These are phyloP conservation scores for Athetis lepigone DNA, from an alignment of 2,888 invertebrate species.

Conservation along the genomic window DNA sequence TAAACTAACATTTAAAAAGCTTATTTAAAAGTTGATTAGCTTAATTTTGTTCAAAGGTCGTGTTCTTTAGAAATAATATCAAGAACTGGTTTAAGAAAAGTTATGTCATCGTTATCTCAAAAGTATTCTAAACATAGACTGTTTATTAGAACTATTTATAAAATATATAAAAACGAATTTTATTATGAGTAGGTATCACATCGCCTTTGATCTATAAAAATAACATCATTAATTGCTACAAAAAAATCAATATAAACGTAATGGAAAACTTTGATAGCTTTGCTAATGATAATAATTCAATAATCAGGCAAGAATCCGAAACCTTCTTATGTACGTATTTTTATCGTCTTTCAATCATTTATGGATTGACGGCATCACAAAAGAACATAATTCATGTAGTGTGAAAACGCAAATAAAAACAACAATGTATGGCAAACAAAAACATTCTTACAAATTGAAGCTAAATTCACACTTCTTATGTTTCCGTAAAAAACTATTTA, in stretches of 20 bases:
- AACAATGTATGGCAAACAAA: constrained; percentile 19
- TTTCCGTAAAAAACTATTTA: constrained; percentile 35
- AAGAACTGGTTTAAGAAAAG: constrained; percentile 6
- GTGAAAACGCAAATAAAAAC: constrained; percentile 26
- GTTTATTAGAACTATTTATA: not conserved
- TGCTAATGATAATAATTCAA: constrained; percentile 13
- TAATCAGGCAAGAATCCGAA: constrained; percentile 29
- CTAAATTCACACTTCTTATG: constrained; percentile 33
- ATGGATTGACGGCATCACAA: constrained; percentile 12
- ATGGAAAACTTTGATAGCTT: constrained; percentile 24
- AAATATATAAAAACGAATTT: constrained; percentile 1
- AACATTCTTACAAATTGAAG: constrained; percentile 21
- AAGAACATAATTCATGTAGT: constrained; percentile 8
- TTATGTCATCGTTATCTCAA: not conserved
- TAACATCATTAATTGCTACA: not conserved
- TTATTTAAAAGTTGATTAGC: no score
- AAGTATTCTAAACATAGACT: not conserved
- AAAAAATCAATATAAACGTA: constrained; percentile 4
- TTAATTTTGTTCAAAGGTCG: not conserved
- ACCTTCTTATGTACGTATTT: constrained; percentile 14
- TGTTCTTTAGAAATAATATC: not conserved
- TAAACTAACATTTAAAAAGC: constrained; percentile 13
- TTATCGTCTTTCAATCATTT: constrained; percentile 5
- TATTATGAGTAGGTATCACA: constrained; percentile 12
- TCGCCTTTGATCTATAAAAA: constrained; percentile 20